A percentile compares a stretch with the other conserved stretches of the same genome.
Evolutionary conservation across 2,888 invertebrate genomes (phyloP).

Genomic region (Micoletzkya japonica): DNA sequence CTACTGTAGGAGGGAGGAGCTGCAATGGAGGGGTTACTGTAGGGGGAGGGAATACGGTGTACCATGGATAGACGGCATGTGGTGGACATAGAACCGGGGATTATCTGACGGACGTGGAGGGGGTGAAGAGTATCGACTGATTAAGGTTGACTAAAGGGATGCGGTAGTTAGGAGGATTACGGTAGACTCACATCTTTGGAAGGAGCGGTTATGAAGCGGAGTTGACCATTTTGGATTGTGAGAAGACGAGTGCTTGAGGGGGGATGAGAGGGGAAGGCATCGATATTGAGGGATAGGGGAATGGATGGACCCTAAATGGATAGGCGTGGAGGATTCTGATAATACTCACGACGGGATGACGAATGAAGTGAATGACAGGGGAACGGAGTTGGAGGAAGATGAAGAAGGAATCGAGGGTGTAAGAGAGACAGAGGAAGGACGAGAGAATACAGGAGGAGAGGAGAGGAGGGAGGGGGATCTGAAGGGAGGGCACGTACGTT

Average conservation of each 20-base stretch:
- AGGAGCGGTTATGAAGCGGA: constrained; percentile 5
- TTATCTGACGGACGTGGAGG: constrained; percentile 16
- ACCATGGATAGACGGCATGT: neutral
- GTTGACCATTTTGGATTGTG: constrained; percentile 17
- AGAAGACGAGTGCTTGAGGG: constrained; percentile 18
- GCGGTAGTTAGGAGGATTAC: neutral
- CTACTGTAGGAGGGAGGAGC: neutral
- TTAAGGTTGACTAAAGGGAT: constrained; percentile 1
- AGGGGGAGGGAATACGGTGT: neutral
- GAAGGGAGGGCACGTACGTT: too few relatives aligned
- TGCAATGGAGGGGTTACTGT: neutral
- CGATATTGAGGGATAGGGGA: constrained; percentile 16
- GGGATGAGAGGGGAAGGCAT: constrained; percentile 9
- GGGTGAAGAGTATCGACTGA: constrained; percentile 7
- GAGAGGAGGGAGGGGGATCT: neutral
- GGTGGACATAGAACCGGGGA: neutral
- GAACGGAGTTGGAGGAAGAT: constrained; percentile 19
- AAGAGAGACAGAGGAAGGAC: constrained; percentile 12
- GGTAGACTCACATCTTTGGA: neutral
- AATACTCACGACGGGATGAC: constrained; percentile 5
- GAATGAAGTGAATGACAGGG: constrained; percentile 22
- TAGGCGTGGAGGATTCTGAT: constrained; percentile 18
- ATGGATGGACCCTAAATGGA: neutral
- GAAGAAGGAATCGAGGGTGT: constrained; percentile 20
- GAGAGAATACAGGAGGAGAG: constrained; percentile 20